phyloP scores from a whole-genome alignment of 2,113 vertebrate genomes.

The Trochalopteron elliotii region DNA sequence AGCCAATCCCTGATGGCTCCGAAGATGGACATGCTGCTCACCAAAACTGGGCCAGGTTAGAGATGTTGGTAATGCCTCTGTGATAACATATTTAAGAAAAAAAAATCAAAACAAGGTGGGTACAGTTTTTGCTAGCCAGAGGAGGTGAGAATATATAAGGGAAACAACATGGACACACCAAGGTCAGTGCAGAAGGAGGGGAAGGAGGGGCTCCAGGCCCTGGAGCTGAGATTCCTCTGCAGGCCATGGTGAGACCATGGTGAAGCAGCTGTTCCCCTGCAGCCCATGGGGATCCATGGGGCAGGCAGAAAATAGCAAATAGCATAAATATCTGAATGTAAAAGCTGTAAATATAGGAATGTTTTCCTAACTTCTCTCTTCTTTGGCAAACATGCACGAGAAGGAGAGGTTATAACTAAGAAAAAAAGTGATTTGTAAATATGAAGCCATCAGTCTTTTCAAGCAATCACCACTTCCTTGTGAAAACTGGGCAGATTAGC shows the following conservation, averaged over 20 bases:
- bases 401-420: background rate
- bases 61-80: background rate
- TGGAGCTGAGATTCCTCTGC: background rate
- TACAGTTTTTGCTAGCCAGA: background rate
- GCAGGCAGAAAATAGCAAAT: background rate
- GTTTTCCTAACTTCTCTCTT: background rate
- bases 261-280: background rate
- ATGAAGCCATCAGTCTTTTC: background rate
- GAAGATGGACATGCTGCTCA: background rate
- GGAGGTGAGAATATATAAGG: background rate
- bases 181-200: background rate
- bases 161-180: accelerated
- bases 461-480: background rate
- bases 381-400: background rate
- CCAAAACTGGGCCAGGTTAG: background rate
- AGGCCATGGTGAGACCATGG: no score
- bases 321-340: background rate
- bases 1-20: background rate
- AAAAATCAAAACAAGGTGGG: no score
- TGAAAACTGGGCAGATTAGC: background rate
- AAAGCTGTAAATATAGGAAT: background rate
- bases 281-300: background rate
- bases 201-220: background rate
- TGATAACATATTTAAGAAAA: background rate
- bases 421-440: background rate